phyloP scores from a whole-genome alignment of 1,140 invertebrate genomes.

The Maconellicoccus hirsutus region DNA sequence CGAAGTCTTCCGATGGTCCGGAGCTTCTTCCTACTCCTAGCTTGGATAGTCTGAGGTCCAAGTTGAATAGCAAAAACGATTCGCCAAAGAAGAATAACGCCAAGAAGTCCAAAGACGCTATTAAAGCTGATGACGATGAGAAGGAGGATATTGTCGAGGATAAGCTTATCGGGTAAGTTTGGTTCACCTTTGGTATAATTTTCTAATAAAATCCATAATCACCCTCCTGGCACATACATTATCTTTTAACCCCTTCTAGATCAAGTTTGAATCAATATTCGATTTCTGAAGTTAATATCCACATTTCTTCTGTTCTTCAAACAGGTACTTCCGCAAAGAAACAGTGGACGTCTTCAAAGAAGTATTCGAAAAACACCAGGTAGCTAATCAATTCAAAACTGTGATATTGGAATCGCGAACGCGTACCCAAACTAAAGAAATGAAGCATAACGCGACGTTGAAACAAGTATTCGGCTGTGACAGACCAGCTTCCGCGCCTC shows the following conservation, averaged over 20 bases:
- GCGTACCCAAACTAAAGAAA: slow-evolving; percentile 1
- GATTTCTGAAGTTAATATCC: too few species aligned
- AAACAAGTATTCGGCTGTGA: slow-evolving; percentile 55
- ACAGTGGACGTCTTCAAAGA: slow-evolving; percentile 54
- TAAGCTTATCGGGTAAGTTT: not conserved
- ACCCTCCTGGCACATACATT: too few species aligned
- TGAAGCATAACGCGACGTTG: slow-evolving; percentile 17
- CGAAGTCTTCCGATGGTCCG: slow-evolving; percentile 34
- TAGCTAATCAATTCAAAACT: not conserved
- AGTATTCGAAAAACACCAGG: slow-evolving; percentile 15
- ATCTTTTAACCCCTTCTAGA: too few species aligned
- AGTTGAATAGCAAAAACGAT: not conserved
- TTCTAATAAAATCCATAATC: too few species aligned
- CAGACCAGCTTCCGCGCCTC: slow-evolving; percentile 50
- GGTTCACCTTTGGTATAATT: too few species aligned
- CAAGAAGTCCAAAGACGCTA: not conserved
- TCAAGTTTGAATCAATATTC: too few species aligned
- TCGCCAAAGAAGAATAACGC: not conserved
- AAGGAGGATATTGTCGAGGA: slow-evolving; percentile 5
- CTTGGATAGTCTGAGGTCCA: slow-evolving; percentile 32
- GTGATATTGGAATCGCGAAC: slow-evolving; percentile 12
- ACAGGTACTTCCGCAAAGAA: slow-evolving; percentile 50
- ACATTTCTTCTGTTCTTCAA: not conserved
- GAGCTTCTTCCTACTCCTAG: slow-evolving; percentile 47
- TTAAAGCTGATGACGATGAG: not conserved